phyloP scores from a whole-genome alignment of 2,888 invertebrate genomes.

The Ariolimax columbianus region DNA sequence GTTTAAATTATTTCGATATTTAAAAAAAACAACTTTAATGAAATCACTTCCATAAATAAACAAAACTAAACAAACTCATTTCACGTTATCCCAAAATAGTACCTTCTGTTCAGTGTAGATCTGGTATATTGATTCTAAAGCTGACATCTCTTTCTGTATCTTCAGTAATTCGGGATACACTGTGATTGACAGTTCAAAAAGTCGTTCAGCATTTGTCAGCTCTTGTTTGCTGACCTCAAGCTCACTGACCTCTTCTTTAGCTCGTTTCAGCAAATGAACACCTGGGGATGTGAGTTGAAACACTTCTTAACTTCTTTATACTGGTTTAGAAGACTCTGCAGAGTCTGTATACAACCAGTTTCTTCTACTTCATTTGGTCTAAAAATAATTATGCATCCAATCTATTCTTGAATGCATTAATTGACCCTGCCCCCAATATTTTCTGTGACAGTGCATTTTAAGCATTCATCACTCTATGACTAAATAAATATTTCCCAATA shows the following conservation, averaged over 20 bases:
- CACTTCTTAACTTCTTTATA: too few species aligned
- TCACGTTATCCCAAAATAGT: not conserved
- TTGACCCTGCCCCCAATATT: too few species aligned
- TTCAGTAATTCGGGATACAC: conserved; percentile 87
- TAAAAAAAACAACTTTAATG: too few species aligned
- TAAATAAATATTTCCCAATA: too few species aligned
- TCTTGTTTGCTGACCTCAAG: conserved; percentile 84
- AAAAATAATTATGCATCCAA: too few species aligned
- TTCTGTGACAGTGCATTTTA: too few species aligned
- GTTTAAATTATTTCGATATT: too few species aligned
- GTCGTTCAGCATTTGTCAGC: conserved; percentile 87
- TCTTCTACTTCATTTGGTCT: too few species aligned
- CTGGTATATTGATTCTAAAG: conserved; percentile 86
- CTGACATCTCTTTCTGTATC: conserved; percentile 80
- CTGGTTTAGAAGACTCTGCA: too few species aligned
- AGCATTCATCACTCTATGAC: too few species aligned
- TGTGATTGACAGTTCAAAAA: conserved; percentile 91
- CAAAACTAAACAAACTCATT: not conserved
- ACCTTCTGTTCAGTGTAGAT: conserved; percentile 88
- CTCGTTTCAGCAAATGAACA: conserved; percentile 81
- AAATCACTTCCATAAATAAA: not conserved
- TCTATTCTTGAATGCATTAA: too few species aligned
- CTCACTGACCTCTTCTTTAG: conserved; percentile 83
- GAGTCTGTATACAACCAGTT: too few species aligned
- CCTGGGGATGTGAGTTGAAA: conserved; percentile 62